Conservation (phyloP, 2,888 invertebrate genomes). For the Cordilura impudica region DNA sequence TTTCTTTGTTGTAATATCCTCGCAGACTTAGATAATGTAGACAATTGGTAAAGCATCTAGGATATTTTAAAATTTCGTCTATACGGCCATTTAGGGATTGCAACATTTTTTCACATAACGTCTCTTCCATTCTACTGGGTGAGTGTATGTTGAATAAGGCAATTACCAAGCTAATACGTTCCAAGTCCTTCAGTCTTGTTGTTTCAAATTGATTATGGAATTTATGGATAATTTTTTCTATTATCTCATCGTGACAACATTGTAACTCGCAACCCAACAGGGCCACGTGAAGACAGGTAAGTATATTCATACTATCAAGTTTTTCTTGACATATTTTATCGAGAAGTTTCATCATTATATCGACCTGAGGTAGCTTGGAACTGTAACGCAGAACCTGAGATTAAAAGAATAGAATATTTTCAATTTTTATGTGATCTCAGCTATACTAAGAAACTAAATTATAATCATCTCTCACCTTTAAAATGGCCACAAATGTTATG, state of each 20-base stretch:
- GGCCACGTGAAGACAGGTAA: slow-evolving; percentile 83
- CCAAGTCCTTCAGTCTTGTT: slow-evolving; percentile 86
- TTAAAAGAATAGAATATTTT: background rate
- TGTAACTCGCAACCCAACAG: slow-evolving; percentile 81
- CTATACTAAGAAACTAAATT: background rate
- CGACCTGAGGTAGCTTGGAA: slow-evolving; percentile 76
- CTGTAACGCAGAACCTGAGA: slow-evolving; percentile 80
- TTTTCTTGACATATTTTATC: slow-evolving; percentile 80
- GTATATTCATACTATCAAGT: slow-evolving; percentile 79
- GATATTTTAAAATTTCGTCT: slow-evolving; percentile 81
- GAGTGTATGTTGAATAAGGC: slow-evolving; percentile 82
- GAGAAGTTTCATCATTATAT: slow-evolving; percentile 79
- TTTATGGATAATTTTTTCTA: slow-evolving; percentile 79
- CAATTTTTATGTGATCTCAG: no score
- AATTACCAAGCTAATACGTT: slow-evolving; percentile 82
- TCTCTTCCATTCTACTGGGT: slow-evolving; percentile 77
- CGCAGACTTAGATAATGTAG: slow-evolving; percentile 81
- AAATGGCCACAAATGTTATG: slow-evolving; percentile 82
- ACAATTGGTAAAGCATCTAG: slow-evolving; percentile 81
- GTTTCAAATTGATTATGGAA: slow-evolving; percentile 78
- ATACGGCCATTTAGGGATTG: slow-evolving; percentile 80
- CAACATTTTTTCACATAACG: slow-evolving; percentile 78
- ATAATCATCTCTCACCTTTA: slow-evolving; percentile 74
- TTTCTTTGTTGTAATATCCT: slow-evolving; percentile 80
- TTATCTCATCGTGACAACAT: slow-evolving; percentile 77